Percentiles rank a stretch among this genome's conserved stretches.
These are phyloP conservation scores for Onthophagus taurus DNA, from an alignment of 1,140 invertebrate species.

Conservation along the genomic window DNA sequence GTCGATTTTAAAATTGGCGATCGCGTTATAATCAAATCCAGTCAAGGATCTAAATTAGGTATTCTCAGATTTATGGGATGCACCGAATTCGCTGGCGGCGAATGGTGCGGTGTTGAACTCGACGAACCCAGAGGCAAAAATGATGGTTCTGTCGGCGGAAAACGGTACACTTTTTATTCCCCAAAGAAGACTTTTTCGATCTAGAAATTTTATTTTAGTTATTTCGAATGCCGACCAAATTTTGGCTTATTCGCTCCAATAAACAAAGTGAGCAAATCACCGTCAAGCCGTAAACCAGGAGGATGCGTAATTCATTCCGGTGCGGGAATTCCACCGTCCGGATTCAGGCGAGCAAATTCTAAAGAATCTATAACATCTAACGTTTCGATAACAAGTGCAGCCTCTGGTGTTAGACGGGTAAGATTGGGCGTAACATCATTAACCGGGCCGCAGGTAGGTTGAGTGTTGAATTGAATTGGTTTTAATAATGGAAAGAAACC, in stretches of 20 bases:
- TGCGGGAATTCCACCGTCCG: slow-evolving; percentile 42
- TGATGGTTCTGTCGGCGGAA: slow-evolving; percentile 85
- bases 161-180: slow-evolving; percentile 46
- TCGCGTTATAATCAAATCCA: slow-evolving; percentile 80
- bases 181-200: neutral
- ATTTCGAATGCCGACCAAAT: slow-evolving; percentile 85
- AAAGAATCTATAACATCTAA: slow-evolving; percentile 77
- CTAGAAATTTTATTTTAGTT: slow-evolving; percentile 51
- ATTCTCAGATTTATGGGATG: slow-evolving; percentile 72
- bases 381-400: slow-evolving; percentile 60
- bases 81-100: slow-evolving; percentile 81
- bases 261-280: slow-evolving; percentile 76
- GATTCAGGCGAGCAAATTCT: slow-evolving; percentile 63
- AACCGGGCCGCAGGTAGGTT: slow-evolving; percentile 52
- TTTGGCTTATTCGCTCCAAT: slow-evolving; percentile 89
- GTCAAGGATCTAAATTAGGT: slow-evolving; percentile 81
- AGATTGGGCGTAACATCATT: slow-evolving; percentile 64
- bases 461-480: slow-evolving; percentile 15
- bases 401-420: slow-evolving; percentile 42
- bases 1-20: slow-evolving; percentile 72
- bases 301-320: slow-evolving; percentile 53
- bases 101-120: slow-evolving; percentile 92
- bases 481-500: slow-evolving; percentile 1
- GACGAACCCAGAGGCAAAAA: slow-evolving; percentile 92
- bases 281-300: slow-evolving; percentile 58